phyloP scores from a whole-genome alignment of 2,888 invertebrate genomes.

The Venusia cambrica region DNA sequence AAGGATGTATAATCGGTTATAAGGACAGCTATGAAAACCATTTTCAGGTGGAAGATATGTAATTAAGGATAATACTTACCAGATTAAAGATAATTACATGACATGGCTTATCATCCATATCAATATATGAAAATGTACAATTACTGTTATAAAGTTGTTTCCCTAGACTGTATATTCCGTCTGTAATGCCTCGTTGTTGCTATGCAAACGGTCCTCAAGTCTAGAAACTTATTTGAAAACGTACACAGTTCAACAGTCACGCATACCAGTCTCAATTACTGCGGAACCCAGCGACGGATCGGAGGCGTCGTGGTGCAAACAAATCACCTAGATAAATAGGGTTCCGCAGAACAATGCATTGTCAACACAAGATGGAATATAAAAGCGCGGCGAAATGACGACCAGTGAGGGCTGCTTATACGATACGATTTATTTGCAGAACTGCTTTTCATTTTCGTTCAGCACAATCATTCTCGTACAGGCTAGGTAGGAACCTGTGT shows the following conservation, averaged over 20 bases:
- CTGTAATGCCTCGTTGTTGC: not conserved
- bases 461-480: too few species aligned
- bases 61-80: too few species aligned
- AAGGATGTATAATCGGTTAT: too few species aligned
- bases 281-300: conserved; percentile 43
- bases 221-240: conserved; percentile 41
- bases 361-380: conserved; percentile 74
- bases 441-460: not conserved
- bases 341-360: conserved; percentile 66
- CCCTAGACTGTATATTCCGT: not conserved
- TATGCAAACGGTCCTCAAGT: conserved; percentile 17
- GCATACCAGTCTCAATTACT: conserved; percentile 61
- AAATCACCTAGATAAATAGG: conserved; percentile 71
- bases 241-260: conserved; percentile 51
- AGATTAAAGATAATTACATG: too few species aligned
- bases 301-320: conserved; percentile 63
- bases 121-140: too few species aligned
- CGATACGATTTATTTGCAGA: conserved; percentile 35
- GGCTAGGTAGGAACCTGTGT: too few species aligned
- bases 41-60: too few species aligned
- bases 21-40: too few species aligned
- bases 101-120: too few species aligned
- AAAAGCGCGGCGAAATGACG: conserved; percentile 59
- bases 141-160: too few species aligned
- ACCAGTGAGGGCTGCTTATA: conserved; percentile 43